Evolutionary conservation across 2,888 invertebrate species (phyloP).

Genomic region (Torymus texanus): DNA sequence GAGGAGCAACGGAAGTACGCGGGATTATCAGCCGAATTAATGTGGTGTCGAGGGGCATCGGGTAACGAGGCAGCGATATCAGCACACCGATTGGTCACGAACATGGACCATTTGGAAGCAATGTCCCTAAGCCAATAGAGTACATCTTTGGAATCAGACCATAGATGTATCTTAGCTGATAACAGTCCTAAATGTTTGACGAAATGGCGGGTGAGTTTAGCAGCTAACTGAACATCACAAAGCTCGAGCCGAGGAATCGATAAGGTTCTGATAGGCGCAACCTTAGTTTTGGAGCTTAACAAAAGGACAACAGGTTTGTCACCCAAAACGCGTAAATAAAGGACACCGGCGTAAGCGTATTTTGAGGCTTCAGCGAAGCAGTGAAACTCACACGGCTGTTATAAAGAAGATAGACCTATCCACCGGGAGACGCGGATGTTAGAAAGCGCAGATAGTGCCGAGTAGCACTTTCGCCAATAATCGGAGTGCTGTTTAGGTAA

Average conservation of each 20-base stretch:
- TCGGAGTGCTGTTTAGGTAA: neutral
- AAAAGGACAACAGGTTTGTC: neutral
- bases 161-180: neutral
- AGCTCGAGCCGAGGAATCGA: neutral
- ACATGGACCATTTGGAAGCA: neutral
- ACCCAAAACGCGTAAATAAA: constrained; percentile 4
- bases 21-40: neutral
- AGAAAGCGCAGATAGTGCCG: neutral
- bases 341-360: neutral
- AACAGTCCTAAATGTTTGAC: neutral
- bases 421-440: neutral
- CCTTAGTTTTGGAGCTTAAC: neutral
- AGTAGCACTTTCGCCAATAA: neutral
- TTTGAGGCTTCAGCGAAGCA: constrained; percentile 1
- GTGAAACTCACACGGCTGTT: neutral
- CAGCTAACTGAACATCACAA: neutral
- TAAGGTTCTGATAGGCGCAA: neutral
- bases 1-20: neutral
- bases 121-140: neutral
- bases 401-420: neutral
- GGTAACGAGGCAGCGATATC: neutral
- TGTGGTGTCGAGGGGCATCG: neutral
- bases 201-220: neutral
- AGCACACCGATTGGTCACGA: neutral
- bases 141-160: neutral